These are phyloP conservation scores for Halcyon senegalensis DNA, from an alignment of 2,113 vertebrate genomes.

Conservation along the genomic window DNA sequence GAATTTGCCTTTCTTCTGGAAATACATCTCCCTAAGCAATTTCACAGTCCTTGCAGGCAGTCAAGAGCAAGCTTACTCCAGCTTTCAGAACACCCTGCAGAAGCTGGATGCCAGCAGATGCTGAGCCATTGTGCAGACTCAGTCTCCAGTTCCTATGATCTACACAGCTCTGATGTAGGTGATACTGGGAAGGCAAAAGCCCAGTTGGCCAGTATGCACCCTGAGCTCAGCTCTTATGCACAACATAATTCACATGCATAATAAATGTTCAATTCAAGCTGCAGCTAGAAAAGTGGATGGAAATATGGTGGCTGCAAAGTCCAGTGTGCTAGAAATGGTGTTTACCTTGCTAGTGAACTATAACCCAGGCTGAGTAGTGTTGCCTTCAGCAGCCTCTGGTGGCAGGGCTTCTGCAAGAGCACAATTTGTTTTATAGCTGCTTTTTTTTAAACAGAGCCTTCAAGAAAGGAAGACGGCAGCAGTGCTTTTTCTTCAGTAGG, in stretches of 20 bases:
- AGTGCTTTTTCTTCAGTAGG: not conserved
- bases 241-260: not conserved
- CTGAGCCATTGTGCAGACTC: accelerated
- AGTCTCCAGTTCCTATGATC: not conserved
- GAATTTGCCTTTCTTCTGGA: not conserved
- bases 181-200: not conserved
- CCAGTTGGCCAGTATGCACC: not conserved
- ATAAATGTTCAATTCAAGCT: not conserved
- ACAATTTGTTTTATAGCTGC: not conserved
- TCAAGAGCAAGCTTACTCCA: not conserved
- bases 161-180: not conserved
- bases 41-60: not conserved
- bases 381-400: not conserved
- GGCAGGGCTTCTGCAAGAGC: not conserved
- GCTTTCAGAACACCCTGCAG: not conserved
- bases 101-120: not conserved
- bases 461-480: not conserved
- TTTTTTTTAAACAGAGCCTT: not conserved
- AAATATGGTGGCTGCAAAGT: not conserved
- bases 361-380: not conserved
- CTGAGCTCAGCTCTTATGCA: not conserved
- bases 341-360: not conserved
- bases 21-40: not conserved
- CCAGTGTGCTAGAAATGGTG: accelerated
- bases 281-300: not conserved